These are phyloP conservation scores for Augiades crinisus DNA, from an alignment of 2,888 invertebrate species.

Conservation along the genomic window DNA sequence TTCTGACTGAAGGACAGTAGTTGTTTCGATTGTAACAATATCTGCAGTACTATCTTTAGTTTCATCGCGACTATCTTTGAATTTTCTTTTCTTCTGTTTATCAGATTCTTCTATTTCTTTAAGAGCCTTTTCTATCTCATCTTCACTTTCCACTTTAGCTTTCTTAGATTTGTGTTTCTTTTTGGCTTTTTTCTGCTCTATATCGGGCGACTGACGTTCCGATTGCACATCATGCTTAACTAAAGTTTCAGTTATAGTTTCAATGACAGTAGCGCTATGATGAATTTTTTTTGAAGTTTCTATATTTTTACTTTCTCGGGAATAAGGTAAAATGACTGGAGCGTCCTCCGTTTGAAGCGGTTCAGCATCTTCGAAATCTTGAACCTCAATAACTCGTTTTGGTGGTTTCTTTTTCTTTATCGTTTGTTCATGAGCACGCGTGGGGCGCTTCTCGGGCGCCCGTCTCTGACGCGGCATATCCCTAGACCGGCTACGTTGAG, in stretches of 20 bases:
- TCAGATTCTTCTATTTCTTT: conserved; percentile 69
- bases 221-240: conserved; percentile 28
- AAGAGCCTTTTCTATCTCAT: conserved; percentile 69
- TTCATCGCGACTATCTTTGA: conserved; percentile 47
- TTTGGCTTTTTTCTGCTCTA: conserved; percentile 55
- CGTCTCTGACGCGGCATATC: conserved; percentile 67
- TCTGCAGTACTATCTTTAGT: conserved; percentile 41
- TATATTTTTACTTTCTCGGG: conserved; percentile 18
- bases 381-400: conserved; percentile 66
- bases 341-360: not conserved
- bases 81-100: conserved; percentile 61
- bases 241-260: conserved; percentile 45
- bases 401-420: conserved; percentile 62
- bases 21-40: conserved; percentile 25
- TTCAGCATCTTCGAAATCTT: conserved; percentile 55
- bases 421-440: conserved; percentile 59
- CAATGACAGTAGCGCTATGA: conserved; percentile 55
- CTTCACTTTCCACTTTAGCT: conserved; percentile 48
- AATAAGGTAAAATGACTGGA: not conserved
- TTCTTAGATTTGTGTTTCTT: conserved; percentile 68
- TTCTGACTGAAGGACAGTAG: not conserved
- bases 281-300: conserved; percentile 48
- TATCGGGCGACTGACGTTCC: conserved; percentile 38
- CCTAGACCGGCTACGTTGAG: conserved; percentile 59
- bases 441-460: conserved; percentile 60